Conservation (phyloP, 2,888 invertebrate genomes). For the Eupithecia exiguata region DNA sequence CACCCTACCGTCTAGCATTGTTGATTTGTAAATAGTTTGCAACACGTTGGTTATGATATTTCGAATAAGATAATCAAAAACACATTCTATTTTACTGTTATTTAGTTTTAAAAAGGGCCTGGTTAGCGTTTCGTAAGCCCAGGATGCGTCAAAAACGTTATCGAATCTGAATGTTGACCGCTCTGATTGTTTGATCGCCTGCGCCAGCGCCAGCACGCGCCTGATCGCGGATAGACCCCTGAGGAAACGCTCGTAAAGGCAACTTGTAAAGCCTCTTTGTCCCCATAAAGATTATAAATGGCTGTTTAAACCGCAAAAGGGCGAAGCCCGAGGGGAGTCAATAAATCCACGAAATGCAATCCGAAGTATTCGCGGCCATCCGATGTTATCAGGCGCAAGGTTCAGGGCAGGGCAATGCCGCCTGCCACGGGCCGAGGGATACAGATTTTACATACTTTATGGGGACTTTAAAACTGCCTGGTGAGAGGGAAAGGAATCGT, state of each 20-base stretch:
- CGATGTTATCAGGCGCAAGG: conserved; percentile 23
- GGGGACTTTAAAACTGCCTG: conserved; percentile 19
- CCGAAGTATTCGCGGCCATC: conserved; percentile 19
- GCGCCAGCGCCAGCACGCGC: too few species aligned
- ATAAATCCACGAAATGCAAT: conserved; percentile 18
- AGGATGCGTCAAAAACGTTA: background rate
- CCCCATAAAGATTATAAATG: conserved; percentile 2
- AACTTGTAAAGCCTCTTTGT: conserved; percentile 1
- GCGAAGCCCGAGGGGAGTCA: conserved; percentile 10
- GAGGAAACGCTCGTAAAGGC: background rate
- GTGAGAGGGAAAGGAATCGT: background rate
- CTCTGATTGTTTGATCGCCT: background rate
- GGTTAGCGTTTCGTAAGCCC: background rate
- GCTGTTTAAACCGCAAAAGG: conserved; percentile 8
- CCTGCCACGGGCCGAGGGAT: background rate
- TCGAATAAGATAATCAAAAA: background rate
- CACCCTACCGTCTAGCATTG: background rate
- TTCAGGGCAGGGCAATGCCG: conserved; percentile 16
- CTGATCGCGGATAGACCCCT: background rate
- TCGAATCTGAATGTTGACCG: background rate
- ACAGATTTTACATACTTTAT: conserved; percentile 18
- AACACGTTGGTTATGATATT: background rate
- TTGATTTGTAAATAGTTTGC: background rate
- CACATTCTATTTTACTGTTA: background rate
- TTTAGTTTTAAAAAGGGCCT: background rate